Conservation (phyloP, 1,140 invertebrate genomes). For the Gonioctena quinquepunctata region DNA sequence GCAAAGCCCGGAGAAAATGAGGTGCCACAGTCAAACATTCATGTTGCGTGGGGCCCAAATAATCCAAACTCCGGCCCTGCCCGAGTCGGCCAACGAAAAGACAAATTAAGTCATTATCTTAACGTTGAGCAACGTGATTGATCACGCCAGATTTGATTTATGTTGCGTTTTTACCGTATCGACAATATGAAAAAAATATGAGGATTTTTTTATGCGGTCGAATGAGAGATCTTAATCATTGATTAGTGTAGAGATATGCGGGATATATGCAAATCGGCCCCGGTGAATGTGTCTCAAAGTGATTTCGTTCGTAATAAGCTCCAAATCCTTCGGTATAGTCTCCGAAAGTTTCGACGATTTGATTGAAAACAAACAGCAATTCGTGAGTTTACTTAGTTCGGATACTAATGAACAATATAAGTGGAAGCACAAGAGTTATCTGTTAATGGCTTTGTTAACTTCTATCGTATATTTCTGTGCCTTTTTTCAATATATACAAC, state of each 20-base stretch:
- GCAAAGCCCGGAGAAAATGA: no score
- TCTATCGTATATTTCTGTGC: no score
- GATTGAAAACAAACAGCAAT: no score
- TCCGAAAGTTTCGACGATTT: no score
- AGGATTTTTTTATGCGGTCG: background rate
- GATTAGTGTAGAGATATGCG: background rate
- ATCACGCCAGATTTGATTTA: conserved; percentile 23
- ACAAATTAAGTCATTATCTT: conserved; percentile 26
- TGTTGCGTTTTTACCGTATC: conserved; percentile 3
- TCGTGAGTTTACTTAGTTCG: no score
- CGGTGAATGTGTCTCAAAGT: background rate
- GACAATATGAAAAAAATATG: background rate
- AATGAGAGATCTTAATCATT: background rate
- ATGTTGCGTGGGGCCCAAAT: background rate
- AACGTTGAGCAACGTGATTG: conserved; percentile 19
- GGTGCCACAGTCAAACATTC: background rate
- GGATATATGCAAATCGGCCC: background rate
- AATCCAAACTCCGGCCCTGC: background rate
- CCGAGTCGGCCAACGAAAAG: conserved; percentile 8
- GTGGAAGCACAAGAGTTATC: no score
- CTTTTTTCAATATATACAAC: no score
- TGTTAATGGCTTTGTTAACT: no score
- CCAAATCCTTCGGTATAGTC: no score
- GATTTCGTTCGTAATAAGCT: background rate
- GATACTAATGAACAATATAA: no score